phyloP scores from a whole-genome alignment of 2,797 vertebrate genomes.

The Cryptoprocta ferox region DNA sequence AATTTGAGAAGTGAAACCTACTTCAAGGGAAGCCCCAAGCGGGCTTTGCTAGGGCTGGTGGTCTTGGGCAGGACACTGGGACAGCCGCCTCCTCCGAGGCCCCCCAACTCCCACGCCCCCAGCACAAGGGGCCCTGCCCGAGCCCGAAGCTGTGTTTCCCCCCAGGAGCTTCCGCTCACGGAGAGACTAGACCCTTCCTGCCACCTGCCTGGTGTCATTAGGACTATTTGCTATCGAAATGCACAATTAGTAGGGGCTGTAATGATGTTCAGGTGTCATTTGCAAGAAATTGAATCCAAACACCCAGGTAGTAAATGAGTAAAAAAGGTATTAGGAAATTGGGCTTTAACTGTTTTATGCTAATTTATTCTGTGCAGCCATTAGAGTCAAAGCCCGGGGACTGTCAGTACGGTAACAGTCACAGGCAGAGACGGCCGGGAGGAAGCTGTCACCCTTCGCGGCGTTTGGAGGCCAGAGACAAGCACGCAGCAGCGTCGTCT shows the following conservation, averaged over 20 bases:
- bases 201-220: slow-evolving; percentile 51
- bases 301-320: slow-evolving; percentile 77
- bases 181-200: slow-evolving; percentile 59
- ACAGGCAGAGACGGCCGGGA: background rate
- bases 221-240: slow-evolving; percentile 50
- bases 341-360: slow-evolving; percentile 61
- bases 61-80: background rate
- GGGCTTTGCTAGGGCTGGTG: background rate
- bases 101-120: background rate
- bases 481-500: background rate
- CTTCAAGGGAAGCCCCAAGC: background rate
- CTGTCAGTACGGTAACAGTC: slow-evolving; percentile 36
- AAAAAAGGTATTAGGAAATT: slow-evolving; percentile 70
- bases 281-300: slow-evolving; percentile 81
- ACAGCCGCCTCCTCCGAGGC: rapidly evolving
- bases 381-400: slow-evolving; percentile 18
- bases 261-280: slow-evolving; percentile 76
- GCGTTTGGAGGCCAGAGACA: background rate
- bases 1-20: background rate
- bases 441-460: background rate
- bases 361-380: slow-evolving; percentile 68
- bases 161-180: slow-evolving; percentile 55
- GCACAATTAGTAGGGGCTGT: slow-evolving; percentile 71
- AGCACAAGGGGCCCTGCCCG: rapidly evolving
- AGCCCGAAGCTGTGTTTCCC: background rate